These are phyloP conservation scores for Lepidurus couesii DNA, from an alignment of 1,140 invertebrate genomes.

Conservation along the genomic window DNA sequence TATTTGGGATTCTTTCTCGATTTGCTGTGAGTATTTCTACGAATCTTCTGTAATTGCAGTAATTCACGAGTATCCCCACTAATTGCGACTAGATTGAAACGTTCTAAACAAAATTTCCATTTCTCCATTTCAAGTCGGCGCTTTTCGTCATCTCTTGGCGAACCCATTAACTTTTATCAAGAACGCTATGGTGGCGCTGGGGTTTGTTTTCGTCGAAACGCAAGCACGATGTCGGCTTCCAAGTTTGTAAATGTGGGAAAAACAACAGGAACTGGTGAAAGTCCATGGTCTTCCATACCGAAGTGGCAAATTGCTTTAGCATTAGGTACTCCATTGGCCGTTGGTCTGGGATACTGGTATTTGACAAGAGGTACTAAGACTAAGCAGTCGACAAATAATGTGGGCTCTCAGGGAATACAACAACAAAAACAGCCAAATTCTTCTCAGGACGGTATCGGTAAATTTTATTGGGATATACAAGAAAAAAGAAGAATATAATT, in stretches of 20 bases:
- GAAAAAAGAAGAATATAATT: slow-evolving; percentile 10
- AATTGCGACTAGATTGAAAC: no score
- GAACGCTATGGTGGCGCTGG: neutral
- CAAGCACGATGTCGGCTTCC: slow-evolving; percentile 13
- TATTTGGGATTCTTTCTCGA: no score
- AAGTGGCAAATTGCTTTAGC: slow-evolving; percentile 71
- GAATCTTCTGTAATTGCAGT: no score
- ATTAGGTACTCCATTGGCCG: slow-evolving; percentile 69
- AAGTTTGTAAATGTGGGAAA: neutral
- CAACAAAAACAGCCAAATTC: slow-evolving; percentile 32
- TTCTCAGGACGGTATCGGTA: slow-evolving; percentile 29
- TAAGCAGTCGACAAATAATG: slow-evolving; percentile 35
- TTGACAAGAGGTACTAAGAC: slow-evolving; percentile 51
- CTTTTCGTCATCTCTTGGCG: no score
- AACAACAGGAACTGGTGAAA: slow-evolving; percentile 1
- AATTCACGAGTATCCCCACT: no score
- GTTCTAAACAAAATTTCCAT: no score
- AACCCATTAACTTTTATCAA: no score
- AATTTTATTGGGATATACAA: slow-evolving; percentile 11
- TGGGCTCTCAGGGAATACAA: slow-evolving; percentile 27
- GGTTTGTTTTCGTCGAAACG: neutral
- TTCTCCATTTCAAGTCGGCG: no score
- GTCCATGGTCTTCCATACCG: slow-evolving; percentile 42
- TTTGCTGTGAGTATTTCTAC: no score
- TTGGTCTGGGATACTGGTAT: slow-evolving; percentile 75